Base-by-base conservation (phyloP, 2,113 vertebrate species). In the Eptatretus burgeri region DNA sequence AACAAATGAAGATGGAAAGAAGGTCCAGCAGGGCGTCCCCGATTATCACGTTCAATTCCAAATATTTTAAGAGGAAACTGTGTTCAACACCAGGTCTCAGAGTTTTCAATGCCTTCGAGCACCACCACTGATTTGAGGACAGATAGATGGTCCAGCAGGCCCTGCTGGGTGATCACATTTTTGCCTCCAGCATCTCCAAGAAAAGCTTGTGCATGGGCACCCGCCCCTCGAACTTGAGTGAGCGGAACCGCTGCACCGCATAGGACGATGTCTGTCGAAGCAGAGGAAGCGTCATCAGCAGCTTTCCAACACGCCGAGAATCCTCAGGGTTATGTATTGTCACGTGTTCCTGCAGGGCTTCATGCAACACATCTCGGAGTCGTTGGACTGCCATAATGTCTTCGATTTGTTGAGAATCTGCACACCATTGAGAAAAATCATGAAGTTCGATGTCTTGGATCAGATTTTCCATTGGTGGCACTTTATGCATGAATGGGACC, bases 101-200 rank as follows among this genome's bases (percentile, higher is more conserved):
- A 41, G 27, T 41, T 41, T n/a, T n/a, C n/a, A n/a, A n/a, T n/a
- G n/a, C n/a, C n/a, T n/a, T n/a, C n/a, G n/a, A n/a, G 27, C 27
- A 5, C 27, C 27, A 41, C 7, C 7, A n/a, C 7, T 41, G 27
- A 41, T 41, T 41, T 3, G 3, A 41, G 27, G 27, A 41, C 7
- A 41, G 27, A 41, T 41, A 7, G 27, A 41, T 5, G 27, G 27
- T 41, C 27, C 27, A 41, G 27, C 27, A 41, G 27, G 27, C 27
- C 27, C 27, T 41, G 3, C 27, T 41, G 3, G 27, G 3, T 75
- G 76, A 78, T 64, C 56, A 77, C 20, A 71, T 67, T 51, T 76
- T 76, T 68, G 75, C 74, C 2, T 78, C 74, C 1, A 79, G 74
- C 78, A 79, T 79, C 72, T 79, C 78, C 69, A 78, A 72, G 63